These are phyloP conservation scores for Solea senegalensis DNA, from an alignment of 2,113 vertebrate genomes.

Conservation along the genomic window DNA sequence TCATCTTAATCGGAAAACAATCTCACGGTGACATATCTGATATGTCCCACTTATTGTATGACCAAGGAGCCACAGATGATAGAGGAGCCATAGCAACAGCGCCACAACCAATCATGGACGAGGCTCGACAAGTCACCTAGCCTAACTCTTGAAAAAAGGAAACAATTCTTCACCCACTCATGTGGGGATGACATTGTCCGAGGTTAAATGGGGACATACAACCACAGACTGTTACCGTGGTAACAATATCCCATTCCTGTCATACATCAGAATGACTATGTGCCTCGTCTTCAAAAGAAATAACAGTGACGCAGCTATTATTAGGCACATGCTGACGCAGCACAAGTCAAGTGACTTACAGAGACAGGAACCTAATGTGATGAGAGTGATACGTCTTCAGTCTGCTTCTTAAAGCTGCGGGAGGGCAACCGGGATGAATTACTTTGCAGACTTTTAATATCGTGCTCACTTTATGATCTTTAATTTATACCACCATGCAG, in stretches of 20 bases:
- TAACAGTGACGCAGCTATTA: constrained; percentile 54
- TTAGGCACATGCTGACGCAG: constrained; percentile 64
- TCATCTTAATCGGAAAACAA: constrained; percentile 4
- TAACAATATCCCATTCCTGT: constrained; percentile 46
- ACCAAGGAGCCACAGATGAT: constrained; percentile 10
- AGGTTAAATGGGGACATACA: constrained; percentile 22
- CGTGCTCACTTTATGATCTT: constrained; percentile 3
- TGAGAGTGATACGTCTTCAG: constrained; percentile 54
- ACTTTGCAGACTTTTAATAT: constrained; percentile 9
- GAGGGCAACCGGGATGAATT: constrained; percentile 2
- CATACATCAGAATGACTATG: constrained; percentile 21
- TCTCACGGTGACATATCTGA: constrained; percentile 11
- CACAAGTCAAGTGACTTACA: constrained; percentile 60
- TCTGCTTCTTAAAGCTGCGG: constrained; percentile 56
- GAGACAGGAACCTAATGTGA: constrained; percentile 51
- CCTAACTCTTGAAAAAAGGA: constrained; percentile 13
- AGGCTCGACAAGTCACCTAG: constrained; percentile 2
- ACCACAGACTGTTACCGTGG: constrained; percentile 39
- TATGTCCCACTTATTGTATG: neutral
- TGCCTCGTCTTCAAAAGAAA: constrained; percentile 37
- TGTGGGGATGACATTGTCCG: constrained; percentile 20
- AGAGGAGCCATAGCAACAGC: constrained; percentile 18
- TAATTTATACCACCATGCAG: neutral
- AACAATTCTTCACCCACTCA: constrained; percentile 27
- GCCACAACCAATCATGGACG: constrained; percentile 27